Evolutionary conservation across 2,113 vertebrate genomes (phyloP), one percentile per base, ranked within the genome.

Genomic region (Apteryx mantelli): DNA sequence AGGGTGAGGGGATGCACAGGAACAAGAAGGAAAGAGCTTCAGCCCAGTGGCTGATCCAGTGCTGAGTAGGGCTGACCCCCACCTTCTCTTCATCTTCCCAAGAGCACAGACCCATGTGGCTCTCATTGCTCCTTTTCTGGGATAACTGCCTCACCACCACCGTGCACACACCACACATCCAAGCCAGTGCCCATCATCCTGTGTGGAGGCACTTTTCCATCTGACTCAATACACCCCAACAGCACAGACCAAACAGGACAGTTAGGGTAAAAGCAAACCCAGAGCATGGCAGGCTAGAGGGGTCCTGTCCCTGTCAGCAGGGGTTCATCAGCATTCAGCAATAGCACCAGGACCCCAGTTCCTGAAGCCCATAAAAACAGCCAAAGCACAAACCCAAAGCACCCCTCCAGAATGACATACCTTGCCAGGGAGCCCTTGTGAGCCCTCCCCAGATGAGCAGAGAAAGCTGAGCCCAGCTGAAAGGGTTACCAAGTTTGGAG

Each of bases 381-480:
- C 14, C 7, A 0, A 16, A 7, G 17, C 32, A 8, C 50, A 87
- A 60, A 56, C 11, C 30, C 75, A 24, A 44, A 79, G 34, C 1
- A 5, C 34, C 71, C 34, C 28, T 68, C 21, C 61, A 48, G 61
- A 52, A 44, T 13, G 21, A 4, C 3, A 1, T 44, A 25, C 66
- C 82, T 93, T 44, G 32, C 13, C 20, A 68, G 36, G 32, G 48
- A 56, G 60, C 3, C 28, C 25, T 64, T 34, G 2, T 0, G 1
- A 36, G 30, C 18, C 11, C 28, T 13, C n/a, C 15, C 17, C 5
- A 1, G 48, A 0, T 25, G 42, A 34, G 5, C 18, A 76, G 74
- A 86, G 36, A 12, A 69, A 22, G 25, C 68, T 81, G 40, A 26
- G 16, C 53, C 17, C 78, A 82, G 70, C 74, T 89, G 82, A 61